Base-by-base conservation (phyloP, 1,140 invertebrate species). In the Camponotus pennsylvanicus region DNA sequence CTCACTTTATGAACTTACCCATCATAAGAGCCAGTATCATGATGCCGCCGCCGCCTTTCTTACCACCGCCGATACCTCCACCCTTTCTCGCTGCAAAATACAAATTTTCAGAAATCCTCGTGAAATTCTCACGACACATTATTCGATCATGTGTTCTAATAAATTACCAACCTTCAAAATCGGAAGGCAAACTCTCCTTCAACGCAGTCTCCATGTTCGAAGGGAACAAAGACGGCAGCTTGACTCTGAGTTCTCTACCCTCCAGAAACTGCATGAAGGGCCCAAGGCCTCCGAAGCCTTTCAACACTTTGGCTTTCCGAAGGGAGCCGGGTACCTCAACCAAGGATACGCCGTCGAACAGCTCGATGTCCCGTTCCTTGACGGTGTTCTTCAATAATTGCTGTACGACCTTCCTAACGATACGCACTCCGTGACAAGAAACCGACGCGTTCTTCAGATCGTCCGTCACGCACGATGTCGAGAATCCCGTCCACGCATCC, bases 241-340 rank as follows among this genome's bases (percentile, higher is more conserved):
- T 97, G 5, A 98, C 96, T 87, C 97, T 96, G 1, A 98, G 91
- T 89, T 98, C 97, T 89, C 97, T 96, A 9, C 95, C 96, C 85
- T 96, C 95, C 2, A 97, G 91, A 88, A 97, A 97, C 76, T 96
- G 96, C 21, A 97, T 94, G 59, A 97, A 92, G 1, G 96, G 95
- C 1, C 95, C 96, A 40, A 97, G 86, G 0, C 95, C 89, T 1
- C 95, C 95, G 32, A 95, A 94, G 79, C 96, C 96, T 18, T 96
- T 96, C 7, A 95, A 91, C 8, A 94, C 94, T 37, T 96, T 94
- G 0, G 95, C 95, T 40, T 86, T 93, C 49, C 95, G 95, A 66
- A 94, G 93, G 0, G 92, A 92, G 2, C 86, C 89, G 3, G 37
- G 70, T 70, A 89, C 91, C 6, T 91, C 95, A 13, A 97, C 96